Percentiles rank a stretch among this genome's conserved stretches.
phyloP scores from a whole-genome alignment of 2,113 vertebrate genomes.

The Rhombomys opimus region DNA sequence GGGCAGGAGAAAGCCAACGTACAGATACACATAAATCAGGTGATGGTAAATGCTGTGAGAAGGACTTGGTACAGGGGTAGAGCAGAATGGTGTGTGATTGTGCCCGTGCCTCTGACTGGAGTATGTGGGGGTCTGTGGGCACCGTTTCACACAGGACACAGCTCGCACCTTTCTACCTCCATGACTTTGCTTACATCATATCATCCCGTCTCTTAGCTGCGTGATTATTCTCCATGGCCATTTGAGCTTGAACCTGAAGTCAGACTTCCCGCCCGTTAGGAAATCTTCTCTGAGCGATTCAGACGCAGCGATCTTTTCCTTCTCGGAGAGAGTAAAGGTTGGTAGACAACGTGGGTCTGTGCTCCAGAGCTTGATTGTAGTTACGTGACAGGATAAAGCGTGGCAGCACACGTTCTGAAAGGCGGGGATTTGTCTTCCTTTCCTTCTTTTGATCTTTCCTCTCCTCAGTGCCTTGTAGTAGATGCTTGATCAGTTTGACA shows the following conservation, averaged over 20 bases:
- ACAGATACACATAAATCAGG: background rate
- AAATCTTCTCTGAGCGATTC: background rate
- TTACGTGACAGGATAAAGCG: background rate
- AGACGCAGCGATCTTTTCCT: background rate
- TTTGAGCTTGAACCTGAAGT: constrained; percentile 3
- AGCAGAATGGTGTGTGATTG: background rate
- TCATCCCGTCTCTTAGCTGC: background rate
- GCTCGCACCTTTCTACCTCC: background rate
- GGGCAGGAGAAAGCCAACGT: background rate
- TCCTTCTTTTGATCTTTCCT: background rate
- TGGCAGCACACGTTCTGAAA: background rate
- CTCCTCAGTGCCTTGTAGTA: background rate
- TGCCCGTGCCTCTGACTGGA: background rate
- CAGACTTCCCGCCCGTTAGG: background rate
- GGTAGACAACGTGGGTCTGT: background rate
- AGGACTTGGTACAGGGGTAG: background rate
- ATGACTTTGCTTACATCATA: background rate
- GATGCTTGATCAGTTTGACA: background rate
- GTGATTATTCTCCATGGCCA: background rate
- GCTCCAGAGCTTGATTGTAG: background rate
- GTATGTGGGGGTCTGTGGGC: too few relatives aligned
- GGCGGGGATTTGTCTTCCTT: background rate
- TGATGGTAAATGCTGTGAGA: background rate
- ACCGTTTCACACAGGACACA: background rate
- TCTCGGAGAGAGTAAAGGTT: background rate